Percentiles rank a stretch among this genome's conserved stretches.
Evolutionary conservation across 2,797 vertebrate genomes (phyloP).

Genomic region (Capromys pilorides): DNA sequence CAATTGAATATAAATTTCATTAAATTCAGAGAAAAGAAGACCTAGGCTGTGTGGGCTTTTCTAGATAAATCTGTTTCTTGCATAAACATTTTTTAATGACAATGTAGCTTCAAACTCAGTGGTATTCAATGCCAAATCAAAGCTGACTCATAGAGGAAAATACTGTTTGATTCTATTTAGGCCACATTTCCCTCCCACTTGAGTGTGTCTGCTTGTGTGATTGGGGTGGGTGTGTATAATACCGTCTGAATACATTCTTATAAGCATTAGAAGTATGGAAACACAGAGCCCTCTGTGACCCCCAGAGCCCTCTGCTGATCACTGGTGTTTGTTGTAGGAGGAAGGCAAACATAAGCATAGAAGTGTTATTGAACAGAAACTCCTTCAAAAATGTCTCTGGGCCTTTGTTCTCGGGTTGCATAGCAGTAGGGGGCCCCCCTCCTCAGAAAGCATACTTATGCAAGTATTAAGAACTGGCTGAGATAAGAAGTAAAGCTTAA

Average conservation of each 20-base stretch:
- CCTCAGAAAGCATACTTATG: conserved; percentile 89
- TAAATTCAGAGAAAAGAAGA: conserved; percentile 79
- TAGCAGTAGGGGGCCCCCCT: conserved; percentile 87
- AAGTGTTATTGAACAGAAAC: conserved; percentile 90
- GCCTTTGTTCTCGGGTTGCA: conserved; percentile 90
- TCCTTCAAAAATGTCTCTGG: conserved; percentile 89
- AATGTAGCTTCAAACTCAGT: conserved; percentile 81
- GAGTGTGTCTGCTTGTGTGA: conserved; percentile 83
- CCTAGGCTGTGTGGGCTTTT: conserved; percentile 78
- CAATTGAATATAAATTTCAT: conserved; percentile 70
- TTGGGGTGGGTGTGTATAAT: conserved; percentile 84
- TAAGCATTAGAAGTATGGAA: conserved; percentile 89
- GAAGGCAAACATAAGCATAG: conserved; percentile 89
- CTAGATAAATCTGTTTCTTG: conserved; percentile 82
- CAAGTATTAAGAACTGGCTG: conserved; percentile 92
- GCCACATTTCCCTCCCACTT: conserved; percentile 79
- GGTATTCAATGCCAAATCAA: conserved; percentile 83
- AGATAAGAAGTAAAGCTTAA: conserved; percentile 92
- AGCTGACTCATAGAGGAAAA: conserved; percentile 85
- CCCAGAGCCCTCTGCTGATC: conserved; percentile 87
- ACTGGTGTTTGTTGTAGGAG: conserved; percentile 88
- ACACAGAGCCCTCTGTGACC: conserved; percentile 87
- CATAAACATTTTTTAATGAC: conserved; percentile 85
- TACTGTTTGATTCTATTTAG: conserved; percentile 83
- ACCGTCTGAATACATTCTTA: conserved; percentile 89